Conservation (phyloP, 2,113 vertebrate genomes). For the Girardinichthys multiradiatus region DNA sequence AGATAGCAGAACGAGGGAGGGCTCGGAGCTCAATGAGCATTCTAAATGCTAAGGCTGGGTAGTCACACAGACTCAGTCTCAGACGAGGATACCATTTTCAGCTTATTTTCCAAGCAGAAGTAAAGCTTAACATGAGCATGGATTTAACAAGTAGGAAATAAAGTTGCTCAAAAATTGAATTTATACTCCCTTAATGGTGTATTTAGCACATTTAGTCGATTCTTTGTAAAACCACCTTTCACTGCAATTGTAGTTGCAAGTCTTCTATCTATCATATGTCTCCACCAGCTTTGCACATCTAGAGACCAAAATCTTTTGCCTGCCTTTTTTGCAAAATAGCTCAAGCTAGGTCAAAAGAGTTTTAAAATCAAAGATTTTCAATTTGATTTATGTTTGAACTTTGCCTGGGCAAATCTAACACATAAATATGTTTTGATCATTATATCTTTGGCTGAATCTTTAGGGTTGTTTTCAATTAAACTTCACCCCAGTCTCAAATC, state of each 20-base stretch:
- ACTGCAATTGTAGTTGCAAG: too few relatives aligned
- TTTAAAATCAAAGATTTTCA: too few relatives aligned
- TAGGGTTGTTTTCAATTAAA: not conserved
- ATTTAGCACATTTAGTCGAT: not conserved
- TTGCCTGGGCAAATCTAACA: too few relatives aligned
- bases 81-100: conserved; percentile 36
- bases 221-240: too few relatives aligned
- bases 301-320: too few relatives aligned
- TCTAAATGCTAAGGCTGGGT: conserved; percentile 67
- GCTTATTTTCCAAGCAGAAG: conserved; percentile 15
- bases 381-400: too few relatives aligned
- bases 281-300: too few relatives aligned
- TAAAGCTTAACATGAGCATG: conserved; percentile 18
- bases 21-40: conserved; percentile 65
- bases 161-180: conserved; percentile 15
- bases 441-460: not conserved
- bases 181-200: conserved; percentile 7
- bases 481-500: not conserved
- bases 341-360: too few relatives aligned
- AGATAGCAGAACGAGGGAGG: conserved; percentile 59
- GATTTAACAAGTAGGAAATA: conserved; percentile 3
- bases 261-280: too few relatives aligned
- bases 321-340: too few relatives aligned
- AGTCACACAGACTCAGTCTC: conserved; percentile 61
- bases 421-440: too few relatives aligned